phyloP scores from a whole-genome alignment of 2,113 vertebrate species.

The Bubalus kerabau region DNA sequence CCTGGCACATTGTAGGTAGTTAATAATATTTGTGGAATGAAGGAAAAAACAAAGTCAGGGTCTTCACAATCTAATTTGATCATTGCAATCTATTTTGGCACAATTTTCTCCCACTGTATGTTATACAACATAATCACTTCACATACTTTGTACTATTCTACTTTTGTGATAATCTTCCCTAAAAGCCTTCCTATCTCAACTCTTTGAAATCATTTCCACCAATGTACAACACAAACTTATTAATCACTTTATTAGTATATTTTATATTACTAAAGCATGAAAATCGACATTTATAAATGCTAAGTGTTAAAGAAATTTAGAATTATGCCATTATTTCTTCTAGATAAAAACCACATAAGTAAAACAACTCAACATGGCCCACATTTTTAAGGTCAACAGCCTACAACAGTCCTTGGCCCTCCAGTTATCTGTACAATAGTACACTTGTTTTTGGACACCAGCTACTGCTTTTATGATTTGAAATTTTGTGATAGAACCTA shows the following conservation, averaged over 20 bases:
- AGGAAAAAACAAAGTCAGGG: not conserved
- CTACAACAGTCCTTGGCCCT: not conserved
- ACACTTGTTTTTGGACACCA: not conserved
- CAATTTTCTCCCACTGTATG: not conserved
- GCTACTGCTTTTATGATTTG: not conserved
- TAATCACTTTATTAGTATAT: not conserved
- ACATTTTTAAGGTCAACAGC: not conserved
- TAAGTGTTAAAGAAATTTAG: not conserved
- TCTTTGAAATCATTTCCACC: not conserved
- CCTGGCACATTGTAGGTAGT: not conserved
- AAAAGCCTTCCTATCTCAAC: not conserved
- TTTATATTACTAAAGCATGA: not conserved
- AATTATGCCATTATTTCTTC: slow-evolving; percentile 9
- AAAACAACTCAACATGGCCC: slow-evolving; percentile 11
- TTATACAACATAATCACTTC: not conserved
- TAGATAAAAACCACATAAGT: not conserved
- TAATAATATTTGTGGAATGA: not conserved
- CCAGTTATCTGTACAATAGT: not conserved
- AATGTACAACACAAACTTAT: not conserved
- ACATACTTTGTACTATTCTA: not conserved
- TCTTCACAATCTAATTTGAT: not conserved
- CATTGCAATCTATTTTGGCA: not conserved
- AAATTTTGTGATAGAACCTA: slow-evolving; percentile 14
- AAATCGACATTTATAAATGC: not conserved
- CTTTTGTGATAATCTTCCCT: not conserved